Conservation (phyloP, 2,113 vertebrate genomes). For the Diglossa brunneiventris region DNA sequence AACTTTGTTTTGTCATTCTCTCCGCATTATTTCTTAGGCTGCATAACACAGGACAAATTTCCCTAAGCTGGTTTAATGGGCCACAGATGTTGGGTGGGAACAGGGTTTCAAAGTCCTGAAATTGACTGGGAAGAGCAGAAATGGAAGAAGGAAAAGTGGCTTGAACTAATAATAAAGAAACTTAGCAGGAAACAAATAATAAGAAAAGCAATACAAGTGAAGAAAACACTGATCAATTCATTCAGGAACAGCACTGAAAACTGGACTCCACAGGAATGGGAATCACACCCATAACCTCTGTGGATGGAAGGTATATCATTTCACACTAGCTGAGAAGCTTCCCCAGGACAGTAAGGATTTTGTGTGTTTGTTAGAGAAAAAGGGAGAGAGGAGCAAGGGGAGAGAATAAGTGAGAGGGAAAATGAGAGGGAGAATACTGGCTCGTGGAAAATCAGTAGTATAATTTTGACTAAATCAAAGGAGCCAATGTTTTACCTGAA, state of each 20-base stretch:
- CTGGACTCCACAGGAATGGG: not conserved
- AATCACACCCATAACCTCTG: not conserved
- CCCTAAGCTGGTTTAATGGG: not conserved
- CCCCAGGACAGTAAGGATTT: not conserved
- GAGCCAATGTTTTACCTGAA: not conserved
- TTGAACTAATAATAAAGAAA: not conserved
- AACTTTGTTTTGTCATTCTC: not conserved
- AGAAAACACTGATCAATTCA: not conserved
- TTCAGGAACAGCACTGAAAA: not conserved
- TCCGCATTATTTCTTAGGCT: not conserved
- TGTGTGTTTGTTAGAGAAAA: not conserved
- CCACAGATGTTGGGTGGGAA: not conserved
- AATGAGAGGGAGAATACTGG: not conserved
- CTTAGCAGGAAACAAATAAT: not conserved
- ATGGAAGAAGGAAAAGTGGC: not conserved
- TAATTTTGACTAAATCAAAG: not conserved
- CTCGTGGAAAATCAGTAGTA: not conserved
- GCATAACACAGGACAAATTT: not conserved
- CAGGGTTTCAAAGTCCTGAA: not conserved
- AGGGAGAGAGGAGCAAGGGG: not conserved
- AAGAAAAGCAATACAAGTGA: not conserved
- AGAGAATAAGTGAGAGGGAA: not conserved
- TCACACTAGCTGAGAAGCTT: not conserved
- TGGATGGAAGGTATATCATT: not conserved
- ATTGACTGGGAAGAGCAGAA: not conserved